Conservation (phyloP, 2,113 vertebrate genomes). For the Alectura lathami region DNA sequence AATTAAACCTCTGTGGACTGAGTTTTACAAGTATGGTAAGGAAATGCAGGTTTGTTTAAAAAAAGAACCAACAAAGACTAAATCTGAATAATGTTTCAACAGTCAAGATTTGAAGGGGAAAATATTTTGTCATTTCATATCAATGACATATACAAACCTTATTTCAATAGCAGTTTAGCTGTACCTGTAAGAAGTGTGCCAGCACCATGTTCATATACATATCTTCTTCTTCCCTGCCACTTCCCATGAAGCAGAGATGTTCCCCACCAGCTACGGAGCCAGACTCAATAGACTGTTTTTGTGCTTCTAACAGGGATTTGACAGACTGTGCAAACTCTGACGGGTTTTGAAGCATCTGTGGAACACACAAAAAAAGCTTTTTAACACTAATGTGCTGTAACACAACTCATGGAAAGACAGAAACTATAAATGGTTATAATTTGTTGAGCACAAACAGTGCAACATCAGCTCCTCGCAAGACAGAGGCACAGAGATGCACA, state of each 20-base stretch:
- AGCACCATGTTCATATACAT: conserved; percentile 99
- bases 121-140: neutral
- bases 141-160: neutral
- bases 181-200: conserved; percentile 97
- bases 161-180: neutral
- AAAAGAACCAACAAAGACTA: neutral
- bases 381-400: neutral
- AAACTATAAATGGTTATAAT: neutral
- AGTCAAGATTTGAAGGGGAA: neutral
- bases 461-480: neutral
- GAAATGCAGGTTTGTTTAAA: neutral
- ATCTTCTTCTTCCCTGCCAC: conserved; percentile 97
- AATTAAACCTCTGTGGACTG: neutral
- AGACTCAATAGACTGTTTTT: conserved; percentile 95
- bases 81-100: neutral
- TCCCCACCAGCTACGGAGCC: conserved; percentile 95
- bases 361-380: neutral
- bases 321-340: conserved; percentile 96
- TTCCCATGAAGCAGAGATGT: conserved; percentile 98
- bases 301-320: conserved; percentile 95
- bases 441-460: neutral
- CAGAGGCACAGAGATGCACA: neutral
- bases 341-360: conserved; percentile 97
- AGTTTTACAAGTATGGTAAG: neutral
- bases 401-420: neutral